These are phyloP conservation scores for Globia sparganii DNA, from an alignment of 2,888 invertebrate species.

Conservation along the genomic window DNA sequence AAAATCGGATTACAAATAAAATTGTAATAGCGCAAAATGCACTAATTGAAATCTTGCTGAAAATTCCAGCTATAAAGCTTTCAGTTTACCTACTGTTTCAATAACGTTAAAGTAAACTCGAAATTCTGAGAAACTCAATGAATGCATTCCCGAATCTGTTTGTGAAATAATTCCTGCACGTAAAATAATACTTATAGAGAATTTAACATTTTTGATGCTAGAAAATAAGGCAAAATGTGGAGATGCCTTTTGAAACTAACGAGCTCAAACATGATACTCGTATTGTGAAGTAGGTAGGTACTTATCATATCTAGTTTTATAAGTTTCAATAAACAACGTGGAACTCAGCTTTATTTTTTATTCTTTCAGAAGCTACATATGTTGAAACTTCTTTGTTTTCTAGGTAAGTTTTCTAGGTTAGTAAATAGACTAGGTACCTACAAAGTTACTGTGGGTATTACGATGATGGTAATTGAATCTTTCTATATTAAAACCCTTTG, in stretches of 20 bases:
- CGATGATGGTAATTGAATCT: no score
- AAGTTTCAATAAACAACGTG: constrained; percentile 33
- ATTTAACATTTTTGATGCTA: constrained; percentile 6
- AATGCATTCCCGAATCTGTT: background rate
- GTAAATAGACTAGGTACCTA: background rate
- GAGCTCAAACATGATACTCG: constrained; percentile 13
- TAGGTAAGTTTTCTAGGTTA: constrained; percentile 6
- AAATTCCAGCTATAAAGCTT: background rate
- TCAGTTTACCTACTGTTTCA: background rate
- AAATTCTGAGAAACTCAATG: background rate
- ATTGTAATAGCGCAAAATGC: background rate
- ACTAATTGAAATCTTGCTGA: background rate
- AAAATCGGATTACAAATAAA: background rate
- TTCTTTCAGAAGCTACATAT: constrained; percentile 4
- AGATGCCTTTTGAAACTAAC: constrained; percentile 12
- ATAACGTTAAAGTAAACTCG: background rate
- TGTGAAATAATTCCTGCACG: background rate
- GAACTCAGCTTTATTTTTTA: constrained; percentile 1
- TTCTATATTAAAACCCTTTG: background rate
- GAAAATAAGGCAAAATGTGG: background rate
- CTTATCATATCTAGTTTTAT: constrained; percentile 20
- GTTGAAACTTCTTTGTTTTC: constrained; percentile 21
- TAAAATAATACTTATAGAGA: background rate
- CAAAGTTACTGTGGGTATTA: background rate
- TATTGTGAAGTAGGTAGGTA: constrained; percentile 22